phyloP scores from a whole-genome alignment of 1,140 invertebrate genomes.

The Gryllus bimaculatus region DNA sequence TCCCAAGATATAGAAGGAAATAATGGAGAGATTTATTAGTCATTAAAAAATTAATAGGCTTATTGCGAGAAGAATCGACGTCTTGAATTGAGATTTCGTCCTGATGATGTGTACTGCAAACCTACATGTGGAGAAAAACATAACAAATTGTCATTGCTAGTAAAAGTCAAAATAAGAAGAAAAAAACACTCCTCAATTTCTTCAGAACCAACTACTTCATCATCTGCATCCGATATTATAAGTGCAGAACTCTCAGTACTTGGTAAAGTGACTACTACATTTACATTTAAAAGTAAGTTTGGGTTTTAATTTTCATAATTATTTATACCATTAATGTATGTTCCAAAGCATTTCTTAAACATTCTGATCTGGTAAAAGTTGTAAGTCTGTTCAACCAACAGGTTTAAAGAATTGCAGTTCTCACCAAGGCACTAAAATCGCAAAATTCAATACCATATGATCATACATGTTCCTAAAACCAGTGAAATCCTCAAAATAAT shows the following conservation, averaged over 20 bases:
- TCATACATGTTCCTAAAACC: no score
- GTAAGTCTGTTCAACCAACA: no score
- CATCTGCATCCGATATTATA: background rate
- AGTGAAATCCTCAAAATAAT: no score
- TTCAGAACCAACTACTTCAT: background rate
- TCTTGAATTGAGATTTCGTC: constrained; percentile 68
- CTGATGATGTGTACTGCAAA: constrained; percentile 77
- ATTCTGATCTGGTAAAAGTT: no score
- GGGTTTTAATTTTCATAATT: background rate
- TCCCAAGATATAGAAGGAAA: background rate
- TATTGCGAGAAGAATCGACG: constrained; percentile 46
- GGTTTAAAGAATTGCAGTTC: no score
- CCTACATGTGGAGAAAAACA: constrained; percentile 60
- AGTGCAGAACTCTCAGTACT: constrained; percentile 39
- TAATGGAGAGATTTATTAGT: background rate
- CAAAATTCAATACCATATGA: no score
- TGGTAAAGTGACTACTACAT: constrained; percentile 55
- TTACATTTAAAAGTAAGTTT: constrained; percentile 63
- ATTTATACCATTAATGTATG: background rate
- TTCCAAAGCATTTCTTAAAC: no score
- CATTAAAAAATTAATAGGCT: constrained; percentile 24
- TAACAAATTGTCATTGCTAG: constrained; percentile 54
- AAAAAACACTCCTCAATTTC: constrained; percentile 19
- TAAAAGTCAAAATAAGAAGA: constrained; percentile 58
- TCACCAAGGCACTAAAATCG: no score